Conservation (phyloP, 2,888 invertebrate species). For the Dendrolimus houi region DNA sequence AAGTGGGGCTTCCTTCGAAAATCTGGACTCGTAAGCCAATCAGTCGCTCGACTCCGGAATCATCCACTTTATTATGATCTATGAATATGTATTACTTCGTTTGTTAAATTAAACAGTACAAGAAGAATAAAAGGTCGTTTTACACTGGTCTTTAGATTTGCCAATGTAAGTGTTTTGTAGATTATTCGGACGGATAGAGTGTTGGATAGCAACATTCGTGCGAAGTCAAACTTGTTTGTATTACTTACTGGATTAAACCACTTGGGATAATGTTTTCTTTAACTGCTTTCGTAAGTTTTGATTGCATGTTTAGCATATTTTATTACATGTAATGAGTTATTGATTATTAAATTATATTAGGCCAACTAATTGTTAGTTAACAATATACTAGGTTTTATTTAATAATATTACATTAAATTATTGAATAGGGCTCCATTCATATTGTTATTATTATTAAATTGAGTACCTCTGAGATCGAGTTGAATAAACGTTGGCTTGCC, state of each 20-base stretch:
- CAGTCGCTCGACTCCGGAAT: conserved; percentile 19
- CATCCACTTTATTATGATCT: conserved; percentile 42
- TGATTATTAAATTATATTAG: conserved; percentile 2
- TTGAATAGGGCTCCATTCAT: too few species aligned
- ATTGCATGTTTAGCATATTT: conserved; percentile 14
- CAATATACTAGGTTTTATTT: too few species aligned
- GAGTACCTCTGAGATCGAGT: too few species aligned
- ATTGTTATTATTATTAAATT: too few species aligned
- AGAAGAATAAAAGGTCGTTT: conserved; percentile 23
- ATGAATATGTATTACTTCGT: conserved; percentile 30
- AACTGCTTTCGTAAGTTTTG: conserved; percentile 30
- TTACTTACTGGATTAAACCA: conserved; percentile 68
- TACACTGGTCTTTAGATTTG: conserved; percentile 16
- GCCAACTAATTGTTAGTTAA: too few species aligned
- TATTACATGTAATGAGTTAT: conserved; percentile 10
- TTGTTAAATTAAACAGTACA: conserved; percentile 20
- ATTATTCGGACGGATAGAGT: conserved; percentile 25
- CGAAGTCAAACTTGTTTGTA: conserved; percentile 56
- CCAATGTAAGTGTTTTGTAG: conserved; percentile 28
- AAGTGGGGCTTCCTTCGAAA: conserved; percentile 40
- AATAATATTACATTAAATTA: too few species aligned
- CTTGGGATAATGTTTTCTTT: conserved; percentile 44
- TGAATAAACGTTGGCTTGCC: too few species aligned
- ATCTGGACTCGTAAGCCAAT: conserved; percentile 30
- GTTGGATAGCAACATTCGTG: too few species aligned